phyloP scores from a whole-genome alignment of 1,140 invertebrate species.

The Geopemphigus sp. region DNA sequence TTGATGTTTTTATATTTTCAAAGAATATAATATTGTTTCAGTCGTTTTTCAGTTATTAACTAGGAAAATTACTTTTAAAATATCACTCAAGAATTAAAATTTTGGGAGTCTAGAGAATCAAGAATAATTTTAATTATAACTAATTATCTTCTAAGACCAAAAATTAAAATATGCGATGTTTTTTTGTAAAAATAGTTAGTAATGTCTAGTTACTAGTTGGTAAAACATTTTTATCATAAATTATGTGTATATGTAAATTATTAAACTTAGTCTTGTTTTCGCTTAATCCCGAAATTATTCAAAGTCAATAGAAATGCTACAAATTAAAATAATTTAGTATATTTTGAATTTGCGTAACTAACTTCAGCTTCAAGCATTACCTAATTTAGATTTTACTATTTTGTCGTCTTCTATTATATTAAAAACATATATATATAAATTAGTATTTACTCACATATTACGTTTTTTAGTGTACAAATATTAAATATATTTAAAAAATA shows the following conservation, averaged over 20 bases:
- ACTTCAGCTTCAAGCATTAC: background rate
- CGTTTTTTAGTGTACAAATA: too few relatives aligned
- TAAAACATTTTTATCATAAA: background rate
- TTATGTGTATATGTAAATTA: constrained; percentile 14
- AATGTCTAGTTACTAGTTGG: background rate
- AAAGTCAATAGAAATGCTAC: background rate
- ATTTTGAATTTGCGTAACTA: background rate
- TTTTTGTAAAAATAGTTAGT: background rate
- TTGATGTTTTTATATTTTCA: background rate
- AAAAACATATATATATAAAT: too few relatives aligned
- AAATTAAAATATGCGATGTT: background rate
- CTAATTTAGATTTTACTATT: background rate
- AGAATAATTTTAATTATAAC: background rate
- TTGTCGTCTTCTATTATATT: background rate
- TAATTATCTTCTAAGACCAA: background rate
- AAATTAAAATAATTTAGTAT: background rate
- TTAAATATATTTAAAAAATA: too few relatives aligned
- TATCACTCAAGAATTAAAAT: background rate
- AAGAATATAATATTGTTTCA: background rate
- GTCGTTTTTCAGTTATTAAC: background rate
- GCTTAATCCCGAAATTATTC: background rate
- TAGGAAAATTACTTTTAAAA: background rate
- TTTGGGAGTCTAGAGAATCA: background rate
- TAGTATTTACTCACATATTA: too few relatives aligned
- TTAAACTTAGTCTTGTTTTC: background rate